Percentiles rank a stretch among this genome's conserved stretches.
phyloP scores from a whole-genome alignment of 2,888 invertebrate species.

The Abscondita cerata region DNA sequence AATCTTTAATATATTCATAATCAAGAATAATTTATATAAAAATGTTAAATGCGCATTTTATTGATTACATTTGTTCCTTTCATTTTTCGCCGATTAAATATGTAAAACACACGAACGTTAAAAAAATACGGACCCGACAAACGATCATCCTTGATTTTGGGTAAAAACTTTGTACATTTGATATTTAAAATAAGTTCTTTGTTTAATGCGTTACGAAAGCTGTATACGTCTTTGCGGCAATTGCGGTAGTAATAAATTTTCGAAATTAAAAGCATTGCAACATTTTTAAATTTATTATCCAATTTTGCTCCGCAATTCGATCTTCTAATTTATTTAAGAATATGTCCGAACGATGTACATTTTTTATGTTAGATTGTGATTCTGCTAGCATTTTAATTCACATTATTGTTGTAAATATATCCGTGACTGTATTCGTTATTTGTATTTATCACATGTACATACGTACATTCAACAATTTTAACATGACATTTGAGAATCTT shows the following conservation, averaged over 20 bases:
- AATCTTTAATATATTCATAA: no score
- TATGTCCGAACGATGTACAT: not conserved
- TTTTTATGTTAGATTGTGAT: not conserved
- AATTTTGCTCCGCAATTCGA: not conserved
- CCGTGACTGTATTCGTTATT: constrained; percentile 18
- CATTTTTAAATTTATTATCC: constrained; percentile 3
- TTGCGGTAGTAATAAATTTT: constrained; percentile 10
- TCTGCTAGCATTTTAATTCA: not conserved
- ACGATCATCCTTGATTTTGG: no score
- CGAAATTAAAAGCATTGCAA: not conserved
- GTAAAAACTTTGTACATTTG: no score
- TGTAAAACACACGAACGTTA: no score
- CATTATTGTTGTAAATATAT: constrained; percentile 25
- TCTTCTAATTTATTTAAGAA: not conserved
- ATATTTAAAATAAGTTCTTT: no score
- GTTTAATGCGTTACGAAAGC: no score
- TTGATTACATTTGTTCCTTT: no score
- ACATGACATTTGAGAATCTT: constrained; percentile 29
- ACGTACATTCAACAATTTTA: constrained; percentile 17
- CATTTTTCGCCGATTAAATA: no score
- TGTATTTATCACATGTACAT: constrained; percentile 9
- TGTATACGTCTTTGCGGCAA: not conserved
- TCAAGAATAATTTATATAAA: no score
- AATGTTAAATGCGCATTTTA: no score
- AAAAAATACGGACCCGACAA: no score